Conservation (phyloP, 2,113 vertebrate species). For the Mesoclemmys tuberculata region DNA sequence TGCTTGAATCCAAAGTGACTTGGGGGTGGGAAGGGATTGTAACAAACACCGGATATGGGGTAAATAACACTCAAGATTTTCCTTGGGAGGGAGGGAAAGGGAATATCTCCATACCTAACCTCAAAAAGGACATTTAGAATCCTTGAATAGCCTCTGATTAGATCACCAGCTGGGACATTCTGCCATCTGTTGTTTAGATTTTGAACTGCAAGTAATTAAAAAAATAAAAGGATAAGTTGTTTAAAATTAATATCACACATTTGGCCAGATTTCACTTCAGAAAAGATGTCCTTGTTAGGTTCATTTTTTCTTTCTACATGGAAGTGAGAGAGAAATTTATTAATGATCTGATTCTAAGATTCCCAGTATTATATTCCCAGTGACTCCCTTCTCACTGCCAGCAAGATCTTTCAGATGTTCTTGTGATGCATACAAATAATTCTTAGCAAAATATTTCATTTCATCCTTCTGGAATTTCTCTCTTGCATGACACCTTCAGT, state of each 20-base stretch:
- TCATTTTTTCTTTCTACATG: not conserved
- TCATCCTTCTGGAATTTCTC: not conserved
- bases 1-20: not conserved
- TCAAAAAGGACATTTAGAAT: not conserved
- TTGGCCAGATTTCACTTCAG: not conserved
- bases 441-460: not conserved
- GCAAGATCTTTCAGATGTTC: not conserved
- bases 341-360: not conserved
- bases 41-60: not conserved
- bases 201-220: slow-evolving; percentile 68
- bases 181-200: slow-evolving; percentile 74
- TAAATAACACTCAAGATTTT: not conserved
- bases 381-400: not conserved
- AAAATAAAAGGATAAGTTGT: not conserved
- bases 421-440: not conserved
- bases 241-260: slow-evolving; percentile 5
- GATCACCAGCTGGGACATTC: slow-evolving; percentile 47
- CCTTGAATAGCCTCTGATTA: not conserved
- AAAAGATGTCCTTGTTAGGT: not conserved
- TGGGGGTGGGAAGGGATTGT: rapidly evolving
- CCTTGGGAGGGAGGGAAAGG: not conserved
- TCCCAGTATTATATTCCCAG: not conserved
- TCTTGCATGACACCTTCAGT: not conserved
- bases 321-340: not conserved
- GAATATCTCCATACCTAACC: not conserved